A percentile compares a stretch with the other conserved stretches of the same genome.
phyloP scores from a whole-genome alignment of 1,140 invertebrate species.

The Lerema accius region DNA sequence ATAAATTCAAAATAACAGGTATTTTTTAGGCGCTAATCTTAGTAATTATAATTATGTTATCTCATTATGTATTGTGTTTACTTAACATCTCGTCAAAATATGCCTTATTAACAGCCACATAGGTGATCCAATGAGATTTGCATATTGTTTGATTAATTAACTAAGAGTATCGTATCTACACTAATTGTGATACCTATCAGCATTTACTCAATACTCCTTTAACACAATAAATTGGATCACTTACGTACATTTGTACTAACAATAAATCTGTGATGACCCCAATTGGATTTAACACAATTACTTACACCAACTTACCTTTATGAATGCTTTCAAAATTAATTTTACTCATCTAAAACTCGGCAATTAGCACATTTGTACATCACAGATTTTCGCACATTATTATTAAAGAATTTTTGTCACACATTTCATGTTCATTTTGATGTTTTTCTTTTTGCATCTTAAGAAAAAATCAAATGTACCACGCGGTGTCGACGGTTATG shows the following conservation, averaged over 20 bases:
- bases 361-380: slow-evolving; percentile 25
- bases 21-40: too few relatives aligned
- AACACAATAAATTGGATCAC: slow-evolving; percentile 29
- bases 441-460: slow-evolving; percentile 84
- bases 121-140: too few relatives aligned
- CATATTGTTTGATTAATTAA: background rate
- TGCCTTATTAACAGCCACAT: background rate
- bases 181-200: too few relatives aligned
- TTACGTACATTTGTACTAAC: slow-evolving; percentile 25
- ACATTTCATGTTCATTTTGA: slow-evolving; percentile 82
- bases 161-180: background rate
- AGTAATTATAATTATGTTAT: too few relatives aligned
- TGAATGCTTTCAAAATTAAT: background rate
- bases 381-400: slow-evolving; percentile 54
- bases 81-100: background rate
- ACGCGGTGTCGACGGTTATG: slow-evolving; percentile 95
- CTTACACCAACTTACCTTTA: background rate
- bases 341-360: slow-evolving; percentile 1
- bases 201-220: background rate
- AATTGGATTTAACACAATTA: background rate
- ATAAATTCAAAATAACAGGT: too few relatives aligned
- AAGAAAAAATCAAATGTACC: slow-evolving; percentile 94
- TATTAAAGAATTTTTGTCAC: slow-evolving; percentile 37
- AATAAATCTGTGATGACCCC: slow-evolving; percentile 37
- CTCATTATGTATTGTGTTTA: background rate